These are phyloP conservation scores for Ispidina picta DNA, from an alignment of 2,797 vertebrate species.

Conservation along the genomic window DNA sequence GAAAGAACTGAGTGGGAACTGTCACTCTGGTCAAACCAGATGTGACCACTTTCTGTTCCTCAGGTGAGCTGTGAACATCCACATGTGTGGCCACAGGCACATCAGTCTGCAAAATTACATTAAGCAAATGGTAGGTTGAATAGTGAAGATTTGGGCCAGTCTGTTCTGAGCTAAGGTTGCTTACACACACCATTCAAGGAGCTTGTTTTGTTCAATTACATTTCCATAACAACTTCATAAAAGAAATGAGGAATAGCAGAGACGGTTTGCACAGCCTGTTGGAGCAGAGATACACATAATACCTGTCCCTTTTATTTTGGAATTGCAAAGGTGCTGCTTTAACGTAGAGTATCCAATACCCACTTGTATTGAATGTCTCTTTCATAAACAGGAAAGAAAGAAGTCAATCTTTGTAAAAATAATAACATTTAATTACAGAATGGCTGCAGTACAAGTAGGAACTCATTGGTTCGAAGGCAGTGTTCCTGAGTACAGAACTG, in stretches of 20 bases:
- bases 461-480: neutral
- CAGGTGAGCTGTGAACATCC: neutral
- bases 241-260: neutral
- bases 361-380: neutral
- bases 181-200: neutral
- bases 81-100: fast-evolving
- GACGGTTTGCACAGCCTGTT: neutral
- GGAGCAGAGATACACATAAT: neutral
- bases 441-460: neutral
- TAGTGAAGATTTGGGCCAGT: neutral
- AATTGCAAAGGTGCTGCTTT: neutral
- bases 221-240: neutral
- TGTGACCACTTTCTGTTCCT: neutral
- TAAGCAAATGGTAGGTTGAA: neutral
- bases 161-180: neutral
- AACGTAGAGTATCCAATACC: neutral
- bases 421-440: neutral
- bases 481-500: neutral
- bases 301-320: neutral
- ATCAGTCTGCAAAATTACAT: neutral
- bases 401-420: neutral
- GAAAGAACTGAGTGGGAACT: neutral
- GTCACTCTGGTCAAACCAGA: neutral
- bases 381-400: neutral
- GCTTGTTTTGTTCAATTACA: neutral